Evolutionary conservation across 1,140 invertebrate species (phyloP).

Genomic region (Eurosta solidaginis): DNA sequence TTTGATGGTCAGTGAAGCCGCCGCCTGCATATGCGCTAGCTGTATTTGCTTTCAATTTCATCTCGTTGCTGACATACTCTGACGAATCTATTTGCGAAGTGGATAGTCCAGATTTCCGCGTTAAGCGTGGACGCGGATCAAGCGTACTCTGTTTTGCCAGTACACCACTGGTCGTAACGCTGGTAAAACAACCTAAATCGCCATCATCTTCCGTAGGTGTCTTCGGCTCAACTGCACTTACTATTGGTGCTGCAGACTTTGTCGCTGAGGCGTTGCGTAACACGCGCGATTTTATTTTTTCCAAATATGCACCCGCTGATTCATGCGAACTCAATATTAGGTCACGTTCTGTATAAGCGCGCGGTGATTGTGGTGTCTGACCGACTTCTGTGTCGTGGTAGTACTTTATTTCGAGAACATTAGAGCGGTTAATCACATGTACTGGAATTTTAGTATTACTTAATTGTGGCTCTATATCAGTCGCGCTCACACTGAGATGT

Average conservation of each 20-base stretch:
- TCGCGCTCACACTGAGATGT: neutral
- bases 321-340: slow-evolving; percentile 33
- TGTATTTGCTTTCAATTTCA: slow-evolving; percentile 46
- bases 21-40: slow-evolving; percentile 39
- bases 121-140: slow-evolving; percentile 51
- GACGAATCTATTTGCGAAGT: slow-evolving; percentile 67
- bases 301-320: slow-evolving; percentile 62
- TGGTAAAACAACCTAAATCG: slow-evolving; percentile 65
- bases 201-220: slow-evolving; percentile 35
- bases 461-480: neutral
- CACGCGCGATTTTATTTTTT: slow-evolving; percentile 66
- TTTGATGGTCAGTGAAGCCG: slow-evolving; percentile 53
- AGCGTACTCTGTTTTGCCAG: slow-evolving; percentile 61
- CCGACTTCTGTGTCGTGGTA: slow-evolving; percentile 60
- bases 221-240: neutral
- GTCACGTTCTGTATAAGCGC: slow-evolving; percentile 29
- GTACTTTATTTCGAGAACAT: slow-evolving; percentile 66
- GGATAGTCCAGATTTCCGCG: slow-evolving; percentile 64
- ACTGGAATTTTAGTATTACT: slow-evolving; percentile 16
- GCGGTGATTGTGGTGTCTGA: slow-evolving; percentile 45
- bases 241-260: slow-evolving; percentile 26
- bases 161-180: slow-evolving; percentile 67
- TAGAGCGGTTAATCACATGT: slow-evolving; percentile 42
- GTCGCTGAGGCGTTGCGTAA: slow-evolving; percentile 50
- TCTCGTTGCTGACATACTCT: slow-evolving; percentile 62